phyloP scores from a whole-genome alignment of 2,888 invertebrate species.

The Pollenia amentaria region DNA sequence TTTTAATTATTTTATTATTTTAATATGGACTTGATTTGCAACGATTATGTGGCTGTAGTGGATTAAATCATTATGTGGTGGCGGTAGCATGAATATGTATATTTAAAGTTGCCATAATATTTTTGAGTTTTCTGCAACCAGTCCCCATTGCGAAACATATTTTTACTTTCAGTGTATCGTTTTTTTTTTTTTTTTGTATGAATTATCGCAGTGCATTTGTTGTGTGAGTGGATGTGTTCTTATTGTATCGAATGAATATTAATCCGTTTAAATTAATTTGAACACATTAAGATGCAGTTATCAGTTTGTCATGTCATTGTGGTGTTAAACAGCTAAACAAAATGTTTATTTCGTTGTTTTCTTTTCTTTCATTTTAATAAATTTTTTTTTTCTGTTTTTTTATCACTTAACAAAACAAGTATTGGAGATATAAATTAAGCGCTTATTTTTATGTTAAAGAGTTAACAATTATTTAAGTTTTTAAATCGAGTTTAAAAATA shows the following conservation, averaged over 20 bases:
- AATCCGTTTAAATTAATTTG: slow-evolving; percentile 77
- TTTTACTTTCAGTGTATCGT: slow-evolving; percentile 4
- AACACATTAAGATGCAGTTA: slow-evolving; percentile 76
- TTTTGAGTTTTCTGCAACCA: too few relatives aligned
- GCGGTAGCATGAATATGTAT: too few relatives aligned
- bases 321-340: slow-evolving; percentile 52
- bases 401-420: slow-evolving; percentile 37
- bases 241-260: slow-evolving; percentile 73
- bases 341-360: slow-evolving; percentile 32
- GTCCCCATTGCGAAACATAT: too few relatives aligned
- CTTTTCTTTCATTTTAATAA: not conserved
- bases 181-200: too few relatives aligned
- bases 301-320: slow-evolving; percentile 74
- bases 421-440: slow-evolving; percentile 49
- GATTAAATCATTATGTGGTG: too few relatives aligned
- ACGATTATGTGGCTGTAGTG: too few relatives aligned
- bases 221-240: slow-evolving; percentile 24
- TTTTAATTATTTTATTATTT: too few relatives aligned
- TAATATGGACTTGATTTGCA: too few relatives aligned
- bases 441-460: slow-evolving; percentile 48
- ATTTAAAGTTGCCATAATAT: too few relatives aligned
- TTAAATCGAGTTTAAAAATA: slow-evolving; percentile 44
- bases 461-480: slow-evolving; percentile 37
- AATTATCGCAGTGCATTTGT: slow-evolving; percentile 6
- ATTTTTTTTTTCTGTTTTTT: slow-evolving; percentile 8